These are phyloP conservation scores for Scortum barcoo DNA, from an alignment of 2,113 vertebrate genomes.

Conservation along the genomic window DNA sequence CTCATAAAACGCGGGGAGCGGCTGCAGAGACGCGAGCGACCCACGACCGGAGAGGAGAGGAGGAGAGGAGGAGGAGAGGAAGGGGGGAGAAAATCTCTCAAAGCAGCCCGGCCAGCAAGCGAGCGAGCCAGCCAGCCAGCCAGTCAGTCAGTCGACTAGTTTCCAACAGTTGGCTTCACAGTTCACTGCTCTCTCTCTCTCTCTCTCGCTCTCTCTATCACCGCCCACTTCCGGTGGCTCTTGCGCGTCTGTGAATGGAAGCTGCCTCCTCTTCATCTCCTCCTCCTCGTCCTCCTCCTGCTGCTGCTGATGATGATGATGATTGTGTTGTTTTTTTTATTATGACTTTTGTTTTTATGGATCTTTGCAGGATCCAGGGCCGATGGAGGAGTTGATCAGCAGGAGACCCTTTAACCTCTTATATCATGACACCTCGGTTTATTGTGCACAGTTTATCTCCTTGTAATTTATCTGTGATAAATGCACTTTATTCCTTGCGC, in stretches of 20 bases:
- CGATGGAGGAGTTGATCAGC: too few species aligned
- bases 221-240: constrained; percentile 82
- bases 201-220: not conserved
- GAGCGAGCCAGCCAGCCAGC: too few species aligned
- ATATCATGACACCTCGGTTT: too few species aligned
- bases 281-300: too few species aligned
- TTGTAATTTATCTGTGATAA: not conserved
- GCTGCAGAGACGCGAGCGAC: constrained; percentile 61
- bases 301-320: too few species aligned
- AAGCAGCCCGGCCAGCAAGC: too few species aligned
- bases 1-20: constrained; percentile 71
- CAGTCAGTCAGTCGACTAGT: constrained; percentile 51
- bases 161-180: constrained; percentile 73
- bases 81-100: too few species aligned
- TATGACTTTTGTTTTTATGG: too few species aligned
- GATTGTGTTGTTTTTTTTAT: too few species aligned
- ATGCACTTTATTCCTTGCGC: too few species aligned
- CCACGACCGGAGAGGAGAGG: constrained; percentile 60
- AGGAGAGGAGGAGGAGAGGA: too few species aligned
- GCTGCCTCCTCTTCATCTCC: constrained; percentile 34
- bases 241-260: constrained; percentile 31
- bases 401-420: not conserved
- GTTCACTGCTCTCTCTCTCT: constrained; percentile 52
- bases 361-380: not conserved
- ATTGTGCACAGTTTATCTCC: not conserved